Conservation (phyloP, 2,113 vertebrate species). For the Tragelaphus strepsiceros region DNA sequence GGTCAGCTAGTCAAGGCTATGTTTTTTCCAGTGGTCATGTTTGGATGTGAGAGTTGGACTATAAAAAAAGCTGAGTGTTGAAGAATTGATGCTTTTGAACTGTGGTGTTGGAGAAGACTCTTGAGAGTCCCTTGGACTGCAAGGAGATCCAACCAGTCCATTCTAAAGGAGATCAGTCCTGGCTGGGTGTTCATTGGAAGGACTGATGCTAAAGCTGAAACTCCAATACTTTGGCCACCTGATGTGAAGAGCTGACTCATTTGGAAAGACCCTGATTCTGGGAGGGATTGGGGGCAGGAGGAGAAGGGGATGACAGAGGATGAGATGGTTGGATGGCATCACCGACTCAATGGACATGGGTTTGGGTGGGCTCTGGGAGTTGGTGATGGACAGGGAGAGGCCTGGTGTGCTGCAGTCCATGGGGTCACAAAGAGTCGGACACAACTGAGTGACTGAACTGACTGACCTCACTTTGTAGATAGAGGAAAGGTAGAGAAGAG, state of each 20-base stretch:
- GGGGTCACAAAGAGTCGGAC: rapidly evolving
- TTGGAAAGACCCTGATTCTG: neutral
- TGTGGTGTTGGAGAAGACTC: neutral
- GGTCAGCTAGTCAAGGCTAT: neutral
- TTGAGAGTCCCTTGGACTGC: neutral
- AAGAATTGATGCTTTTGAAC: neutral
- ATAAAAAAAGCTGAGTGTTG: rapidly evolving
- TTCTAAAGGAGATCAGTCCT: neutral
- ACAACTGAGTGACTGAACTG: neutral
- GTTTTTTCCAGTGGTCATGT: neutral
- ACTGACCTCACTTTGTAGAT: neutral
- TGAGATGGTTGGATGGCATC: neutral
- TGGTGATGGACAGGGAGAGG: neutral
- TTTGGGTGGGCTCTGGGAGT: neutral
- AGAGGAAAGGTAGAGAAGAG: neutral
- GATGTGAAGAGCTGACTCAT: neutral
- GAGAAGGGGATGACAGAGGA: neutral
- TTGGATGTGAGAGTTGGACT: neutral
- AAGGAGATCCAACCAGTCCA: neutral
- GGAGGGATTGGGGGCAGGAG: neutral
- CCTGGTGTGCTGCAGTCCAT: neutral
- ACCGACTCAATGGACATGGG: neutral
- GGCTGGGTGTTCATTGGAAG: neutral
- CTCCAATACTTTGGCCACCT: neutral
- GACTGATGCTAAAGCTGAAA: neutral